Conservation (phyloP, 2,888 invertebrate species). For the Phyllotreta striolata region DNA sequence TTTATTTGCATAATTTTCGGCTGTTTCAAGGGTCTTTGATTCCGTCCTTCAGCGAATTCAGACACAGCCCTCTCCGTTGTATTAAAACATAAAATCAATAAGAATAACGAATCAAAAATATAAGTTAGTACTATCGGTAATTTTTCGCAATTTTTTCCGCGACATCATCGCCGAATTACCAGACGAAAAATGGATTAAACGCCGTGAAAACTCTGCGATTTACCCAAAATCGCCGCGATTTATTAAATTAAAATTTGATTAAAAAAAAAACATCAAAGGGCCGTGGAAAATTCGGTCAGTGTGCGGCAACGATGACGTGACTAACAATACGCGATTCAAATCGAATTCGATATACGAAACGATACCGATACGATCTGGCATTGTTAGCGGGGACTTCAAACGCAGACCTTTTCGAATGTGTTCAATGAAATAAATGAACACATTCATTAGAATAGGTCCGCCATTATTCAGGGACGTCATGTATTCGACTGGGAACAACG, state of each 20-base stretch:
- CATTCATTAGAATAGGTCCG: slow-evolving; percentile 29
- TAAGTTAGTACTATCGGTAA: no score
- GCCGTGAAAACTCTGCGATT: no score
- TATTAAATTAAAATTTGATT: slow-evolving; percentile 3
- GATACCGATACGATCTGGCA: slow-evolving; percentile 27
- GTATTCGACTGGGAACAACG: slow-evolving; percentile 36
- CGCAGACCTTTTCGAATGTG: slow-evolving; percentile 30
- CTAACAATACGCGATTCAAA: slow-evolving; percentile 21
- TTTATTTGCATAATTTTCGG: no score
- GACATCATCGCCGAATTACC: no score
- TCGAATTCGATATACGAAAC: slow-evolving; percentile 29
- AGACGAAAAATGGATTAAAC: no score
- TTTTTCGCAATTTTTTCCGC: no score
- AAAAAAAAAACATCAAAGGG: slow-evolving; percentile 6
- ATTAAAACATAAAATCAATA: no score
- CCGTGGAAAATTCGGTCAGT: slow-evolving; percentile 7
- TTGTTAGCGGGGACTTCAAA: slow-evolving; percentile 28
- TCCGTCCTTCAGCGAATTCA: no score
- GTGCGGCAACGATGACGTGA: slow-evolving; percentile 8
- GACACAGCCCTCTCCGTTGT: no score
- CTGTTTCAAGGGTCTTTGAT: no score
- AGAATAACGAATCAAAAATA: no score
- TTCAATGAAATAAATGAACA: slow-evolving; percentile 33
- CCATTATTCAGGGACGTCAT: slow-evolving; percentile 30
- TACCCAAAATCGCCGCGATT: no score